phyloP scores from a whole-genome alignment of 2,113 vertebrate species.

The Hyaena hyaena region DNA sequence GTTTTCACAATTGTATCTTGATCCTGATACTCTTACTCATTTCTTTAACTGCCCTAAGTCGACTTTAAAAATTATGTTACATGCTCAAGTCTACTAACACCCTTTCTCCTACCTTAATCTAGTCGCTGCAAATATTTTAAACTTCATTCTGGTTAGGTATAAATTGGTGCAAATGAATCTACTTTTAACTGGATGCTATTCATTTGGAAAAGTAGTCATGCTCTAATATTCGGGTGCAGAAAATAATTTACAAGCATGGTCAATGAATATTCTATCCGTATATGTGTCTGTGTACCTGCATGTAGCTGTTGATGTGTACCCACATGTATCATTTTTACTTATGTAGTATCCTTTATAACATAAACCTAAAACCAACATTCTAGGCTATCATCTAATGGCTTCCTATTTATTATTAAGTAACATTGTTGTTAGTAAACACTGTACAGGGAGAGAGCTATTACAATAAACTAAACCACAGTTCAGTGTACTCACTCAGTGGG shows the following conservation, averaged over 20 bases:
- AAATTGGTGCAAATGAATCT: neutral
- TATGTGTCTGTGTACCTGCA: neutral
- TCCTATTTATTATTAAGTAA: constrained; percentile 34
- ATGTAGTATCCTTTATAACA: neutral
- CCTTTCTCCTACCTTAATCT: neutral
- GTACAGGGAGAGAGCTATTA: neutral
- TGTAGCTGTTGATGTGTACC: neutral
- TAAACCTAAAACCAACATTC: constrained; percentile 5
- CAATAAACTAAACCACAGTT: neutral
- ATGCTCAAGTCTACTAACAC: neutral
- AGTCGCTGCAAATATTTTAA: constrained; percentile 22
- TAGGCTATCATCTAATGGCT: neutral
- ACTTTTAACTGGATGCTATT: neutral
- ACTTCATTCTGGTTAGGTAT: neutral
- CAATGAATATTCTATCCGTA: neutral
- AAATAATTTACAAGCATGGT: neutral
- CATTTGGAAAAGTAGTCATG: neutral
- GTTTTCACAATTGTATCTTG: neutral
- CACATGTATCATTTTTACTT: constrained; percentile 27
- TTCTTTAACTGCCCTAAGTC: neutral
- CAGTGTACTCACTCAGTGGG: neutral
- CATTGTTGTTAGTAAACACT: constrained; percentile 43
- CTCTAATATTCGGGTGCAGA: neutral
- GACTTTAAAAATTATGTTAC: neutral
- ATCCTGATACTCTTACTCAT: neutral